Base-by-base conservation (phyloP, 2,113 vertebrate genomes). In the Parotia lawesii region DNA sequence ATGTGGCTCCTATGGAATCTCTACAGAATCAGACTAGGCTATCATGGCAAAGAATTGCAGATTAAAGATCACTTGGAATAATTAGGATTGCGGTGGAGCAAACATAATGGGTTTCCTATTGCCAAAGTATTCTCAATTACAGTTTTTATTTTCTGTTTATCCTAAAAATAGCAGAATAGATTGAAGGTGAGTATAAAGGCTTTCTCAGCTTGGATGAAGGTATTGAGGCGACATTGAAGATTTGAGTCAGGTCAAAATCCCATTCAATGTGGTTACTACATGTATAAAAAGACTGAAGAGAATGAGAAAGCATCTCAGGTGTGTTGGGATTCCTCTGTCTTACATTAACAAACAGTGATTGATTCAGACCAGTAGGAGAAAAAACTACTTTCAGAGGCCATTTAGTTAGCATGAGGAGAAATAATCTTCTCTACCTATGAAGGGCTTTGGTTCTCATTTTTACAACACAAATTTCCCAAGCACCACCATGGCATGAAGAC, bases 41-140 rank as follows among this genome's bases (percentile, higher is more conserved):
- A 70, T 61, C 20, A 66, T 57, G 42, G 70, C 40, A 77, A 57
- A 70, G 73, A 90, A 70, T 18, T 35, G 13, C 35, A 45, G 44
- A 93, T 78, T 94, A 90, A 94, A 83, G 82, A 78, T n/a, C 18
- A 91, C 50, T 89, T 95, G 27, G 51, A 96, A 51, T 23, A 44
- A 76, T 87, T 73, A 75, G 4, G 79, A 22, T 64, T 40, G 64
- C n/a, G 88, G 20, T 93, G 47, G 25, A 95, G 10, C 12, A 95
- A 80, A 20, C 10, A 75, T 25, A 96, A 83, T 88, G 70, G 6
- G 29, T 85, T 89, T 91, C 29, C 21, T 94, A 61, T 91, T 86
- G 77, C 35, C 28, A 38, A 78, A 76, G 6, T 79, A 35, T 33
- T 92, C 57, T 93, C 33, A 71, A 23, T 85, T 47, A 33, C 42